Conservation (phyloP, 2,797 vertebrate species). For the Staurois parvus region DNA sequence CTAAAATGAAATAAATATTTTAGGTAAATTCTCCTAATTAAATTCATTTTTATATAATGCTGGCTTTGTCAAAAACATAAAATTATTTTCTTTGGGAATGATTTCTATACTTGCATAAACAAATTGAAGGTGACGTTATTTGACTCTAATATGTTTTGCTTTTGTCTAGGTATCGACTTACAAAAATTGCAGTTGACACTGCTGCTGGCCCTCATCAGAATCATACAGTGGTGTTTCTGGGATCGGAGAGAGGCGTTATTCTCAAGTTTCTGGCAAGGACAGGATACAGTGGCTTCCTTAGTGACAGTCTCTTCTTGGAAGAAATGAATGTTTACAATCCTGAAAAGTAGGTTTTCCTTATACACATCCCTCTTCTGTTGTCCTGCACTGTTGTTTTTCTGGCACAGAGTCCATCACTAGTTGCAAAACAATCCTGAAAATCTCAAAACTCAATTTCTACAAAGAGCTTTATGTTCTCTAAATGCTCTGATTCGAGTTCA, state of each 20-base stretch:
- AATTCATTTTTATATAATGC: no score
- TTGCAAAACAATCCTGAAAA: no score
- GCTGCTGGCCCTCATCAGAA: constrained; percentile 90
- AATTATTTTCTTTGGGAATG: no score
- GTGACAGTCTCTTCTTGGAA: constrained; percentile 96
- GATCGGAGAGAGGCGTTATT: constrained; percentile 96
- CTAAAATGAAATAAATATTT: no score
- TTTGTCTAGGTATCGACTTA: constrained; percentile 91
- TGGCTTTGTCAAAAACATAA: no score
- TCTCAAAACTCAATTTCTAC: no score
- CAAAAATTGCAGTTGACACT: constrained; percentile 93
- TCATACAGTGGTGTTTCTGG: constrained; percentile 95
- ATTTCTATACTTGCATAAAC: not conserved
- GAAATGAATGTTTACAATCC: constrained; percentile 96
- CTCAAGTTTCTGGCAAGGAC: constrained; percentile 95
- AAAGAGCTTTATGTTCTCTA: no score
- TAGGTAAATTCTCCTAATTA: no score
- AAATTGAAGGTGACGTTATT: not conserved
- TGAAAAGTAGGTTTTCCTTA: constrained; percentile 85
- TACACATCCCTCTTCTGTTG: not conserved
- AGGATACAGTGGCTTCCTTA: constrained; percentile 90
- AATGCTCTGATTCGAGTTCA: not conserved
- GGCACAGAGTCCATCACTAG: not conserved
- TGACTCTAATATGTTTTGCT: constrained; percentile 27
- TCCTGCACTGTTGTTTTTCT: not conserved